Evolutionary conservation across 2,113 vertebrate genomes (phyloP).

Genomic region (Nycticebus coucang): DNA sequence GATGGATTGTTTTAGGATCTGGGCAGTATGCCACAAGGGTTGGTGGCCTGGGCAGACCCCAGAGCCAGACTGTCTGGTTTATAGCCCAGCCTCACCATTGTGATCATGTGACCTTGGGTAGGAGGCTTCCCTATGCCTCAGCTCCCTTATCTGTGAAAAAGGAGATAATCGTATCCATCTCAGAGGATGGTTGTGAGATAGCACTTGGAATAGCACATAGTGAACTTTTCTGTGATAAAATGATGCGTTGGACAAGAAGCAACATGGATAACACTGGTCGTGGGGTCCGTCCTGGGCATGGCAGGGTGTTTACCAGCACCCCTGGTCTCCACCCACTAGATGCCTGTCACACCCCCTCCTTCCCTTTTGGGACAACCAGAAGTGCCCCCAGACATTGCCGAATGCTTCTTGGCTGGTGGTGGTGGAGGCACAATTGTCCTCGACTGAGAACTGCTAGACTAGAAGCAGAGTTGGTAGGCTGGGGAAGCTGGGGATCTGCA

Average conservation of each 20-base stretch:
- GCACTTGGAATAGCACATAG: background rate
- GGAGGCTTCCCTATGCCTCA: background rate
- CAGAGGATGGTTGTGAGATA: background rate
- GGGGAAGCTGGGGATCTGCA: background rate
- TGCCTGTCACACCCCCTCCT: background rate
- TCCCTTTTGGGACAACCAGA: background rate
- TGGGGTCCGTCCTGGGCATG: background rate
- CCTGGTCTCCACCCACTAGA: no score
- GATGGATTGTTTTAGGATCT: background rate
- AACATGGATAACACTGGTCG: background rate
- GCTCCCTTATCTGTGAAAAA: background rate
- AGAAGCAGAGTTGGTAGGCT: background rate
- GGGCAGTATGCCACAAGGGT: background rate
- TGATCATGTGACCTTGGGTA: background rate
- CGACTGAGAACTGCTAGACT: fast-evolving
- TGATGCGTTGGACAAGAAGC: background rate
- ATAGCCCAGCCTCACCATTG: background rate
- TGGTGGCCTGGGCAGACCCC: background rate
- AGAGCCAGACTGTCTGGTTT: background rate
- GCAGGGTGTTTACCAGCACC: background rate
- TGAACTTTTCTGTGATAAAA: background rate
- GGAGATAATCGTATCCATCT: background rate
- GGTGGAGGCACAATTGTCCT: background rate
- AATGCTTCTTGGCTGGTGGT: background rate
- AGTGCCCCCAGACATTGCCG: background rate